Conservation (phyloP, 1,140 invertebrate genomes). For the Scaptomyza hsui region DNA sequence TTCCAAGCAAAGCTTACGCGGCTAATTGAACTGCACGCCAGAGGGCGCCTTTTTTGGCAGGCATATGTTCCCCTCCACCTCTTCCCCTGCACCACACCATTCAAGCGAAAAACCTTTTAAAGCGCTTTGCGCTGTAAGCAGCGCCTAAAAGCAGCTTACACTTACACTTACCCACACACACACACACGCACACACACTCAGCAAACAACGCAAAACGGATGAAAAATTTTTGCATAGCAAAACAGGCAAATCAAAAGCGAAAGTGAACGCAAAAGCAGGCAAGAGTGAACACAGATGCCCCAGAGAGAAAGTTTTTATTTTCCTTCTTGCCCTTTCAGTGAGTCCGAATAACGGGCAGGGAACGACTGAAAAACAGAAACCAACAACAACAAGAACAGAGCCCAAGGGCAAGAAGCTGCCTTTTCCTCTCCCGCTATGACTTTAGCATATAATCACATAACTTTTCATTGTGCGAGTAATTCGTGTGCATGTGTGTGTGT, state of each 20-base stretch:
- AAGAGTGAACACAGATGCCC: constrained; percentile 33
- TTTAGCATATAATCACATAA: constrained; percentile 52
- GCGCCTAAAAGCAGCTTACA: constrained; percentile 72
- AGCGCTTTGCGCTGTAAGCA: constrained; percentile 71
- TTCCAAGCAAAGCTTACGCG: not conserved
- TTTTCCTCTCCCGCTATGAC: not conserved
- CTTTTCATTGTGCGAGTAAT: constrained; percentile 43
- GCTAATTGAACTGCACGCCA: constrained; percentile 43
- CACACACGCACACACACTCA: constrained; percentile 1
- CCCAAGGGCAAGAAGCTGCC: not conserved
- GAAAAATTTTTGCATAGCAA: constrained; percentile 38
- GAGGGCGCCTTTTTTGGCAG: constrained; percentile 5
- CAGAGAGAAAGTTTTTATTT: constrained; percentile 39
- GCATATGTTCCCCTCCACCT: constrained; percentile 19
- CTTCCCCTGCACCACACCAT: not conserved
- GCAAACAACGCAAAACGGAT: constrained; percentile 41
- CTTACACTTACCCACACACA: constrained; percentile 30
- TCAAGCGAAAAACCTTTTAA: constrained; percentile 69
- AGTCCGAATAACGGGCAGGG: not conserved
- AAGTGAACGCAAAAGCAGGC: too few species aligned
- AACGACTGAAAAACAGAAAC: too few species aligned
- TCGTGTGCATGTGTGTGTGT: constrained; percentile 12
- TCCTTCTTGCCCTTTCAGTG: constrained; percentile 33
- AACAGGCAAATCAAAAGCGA: not conserved
- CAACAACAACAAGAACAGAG: too few species aligned